Percentiles rank a stretch among this genome's conserved stretches.
Conservation (phyloP, 2,113 vertebrate genomes). For the Himantopus leucocephalus region DNA sequence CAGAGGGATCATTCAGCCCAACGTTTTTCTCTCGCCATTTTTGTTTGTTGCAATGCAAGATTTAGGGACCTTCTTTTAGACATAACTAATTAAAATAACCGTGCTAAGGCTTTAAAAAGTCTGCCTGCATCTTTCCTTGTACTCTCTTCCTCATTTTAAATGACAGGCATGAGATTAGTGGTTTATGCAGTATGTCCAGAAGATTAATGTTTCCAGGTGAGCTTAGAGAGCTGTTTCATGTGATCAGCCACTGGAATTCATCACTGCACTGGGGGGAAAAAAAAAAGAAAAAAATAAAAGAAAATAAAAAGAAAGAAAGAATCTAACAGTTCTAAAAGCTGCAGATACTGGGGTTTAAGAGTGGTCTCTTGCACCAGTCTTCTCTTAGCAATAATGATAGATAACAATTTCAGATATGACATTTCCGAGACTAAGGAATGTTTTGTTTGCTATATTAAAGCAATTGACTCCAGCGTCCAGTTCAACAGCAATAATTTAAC, state of each 20-base stretch:
- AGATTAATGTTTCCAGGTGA: slow-evolving; percentile 42
- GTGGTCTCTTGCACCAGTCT: not conserved
- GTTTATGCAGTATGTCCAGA: slow-evolving; percentile 2
- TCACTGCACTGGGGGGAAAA: not conserved
- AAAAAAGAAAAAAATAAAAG: too few relatives aligned
- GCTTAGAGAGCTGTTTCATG: not conserved
- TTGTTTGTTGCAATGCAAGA: not conserved
- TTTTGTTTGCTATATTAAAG: not conserved
- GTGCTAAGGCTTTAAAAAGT: not conserved
- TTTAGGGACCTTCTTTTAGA: not conserved
- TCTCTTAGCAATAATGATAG: not conserved
- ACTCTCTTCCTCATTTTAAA: slow-evolving; percentile 6
- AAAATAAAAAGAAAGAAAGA: not conserved
- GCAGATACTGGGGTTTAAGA: not conserved
- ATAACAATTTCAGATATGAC: not conserved
- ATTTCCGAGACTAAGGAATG: not conserved
- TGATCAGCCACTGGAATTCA: not conserved
- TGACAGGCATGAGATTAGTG: slow-evolving; percentile 11
- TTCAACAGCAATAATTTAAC: not conserved
- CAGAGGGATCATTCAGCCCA: not conserved
- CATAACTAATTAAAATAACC: not conserved
- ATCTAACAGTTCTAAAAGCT: not conserved
- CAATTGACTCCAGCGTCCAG: not conserved
- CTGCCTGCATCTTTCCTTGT: not conserved
- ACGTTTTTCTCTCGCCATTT: not conserved